Base-by-base conservation (phyloP, 1,140 invertebrate genomes). In the Conus betulinus region DNA sequence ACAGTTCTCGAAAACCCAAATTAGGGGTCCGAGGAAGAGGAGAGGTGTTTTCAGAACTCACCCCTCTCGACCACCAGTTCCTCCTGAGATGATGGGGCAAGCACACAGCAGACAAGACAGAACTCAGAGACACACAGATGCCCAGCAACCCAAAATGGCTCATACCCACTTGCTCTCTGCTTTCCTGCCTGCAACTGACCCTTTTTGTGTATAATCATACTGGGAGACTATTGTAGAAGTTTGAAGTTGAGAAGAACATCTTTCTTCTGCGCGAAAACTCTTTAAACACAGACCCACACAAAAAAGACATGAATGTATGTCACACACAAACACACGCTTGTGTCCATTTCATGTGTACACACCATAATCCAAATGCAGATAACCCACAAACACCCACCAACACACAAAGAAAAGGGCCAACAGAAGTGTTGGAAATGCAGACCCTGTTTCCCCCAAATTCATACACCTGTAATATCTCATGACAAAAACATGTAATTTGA, bases 151-250 rank as follows among this genome's bases (percentile, higher is more conserved):
- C 25, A 39, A n/a, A n/a, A n/a, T n/a, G 0, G 17, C 11, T 78
- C 25, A 27, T 81, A 81, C 39, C 79, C 39, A 23, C 13, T 81
- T 81, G 39, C 79, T 53, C 53, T 81, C 79, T 20, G 79, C 79
- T 53, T 89, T 84, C 63, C 90, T 88, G 51, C 89, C n/a, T n/a
- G 85, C 52, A 87, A 87, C 84, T 90, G 88, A 60, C 91, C 91
- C 7, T n/a, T n/a, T n/a, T 89, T 90, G 87, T 92, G 90, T 13
- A 89, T 90, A n/a, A 71, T 92, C 91, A 88, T 91, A 91, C 89
- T 92, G n/a, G 90, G 52, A 92, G 88, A 90, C 90, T 93, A 89
- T 91, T 92, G 87, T 93, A 91, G 81, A 93, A 93, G 88, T n/a
- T 93, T 91, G 83, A 92, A 92, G 87, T 90, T 90, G 76, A 92